Conservation (phyloP, 2,113 vertebrate species). For the Erythrolamprus reginae region DNA sequence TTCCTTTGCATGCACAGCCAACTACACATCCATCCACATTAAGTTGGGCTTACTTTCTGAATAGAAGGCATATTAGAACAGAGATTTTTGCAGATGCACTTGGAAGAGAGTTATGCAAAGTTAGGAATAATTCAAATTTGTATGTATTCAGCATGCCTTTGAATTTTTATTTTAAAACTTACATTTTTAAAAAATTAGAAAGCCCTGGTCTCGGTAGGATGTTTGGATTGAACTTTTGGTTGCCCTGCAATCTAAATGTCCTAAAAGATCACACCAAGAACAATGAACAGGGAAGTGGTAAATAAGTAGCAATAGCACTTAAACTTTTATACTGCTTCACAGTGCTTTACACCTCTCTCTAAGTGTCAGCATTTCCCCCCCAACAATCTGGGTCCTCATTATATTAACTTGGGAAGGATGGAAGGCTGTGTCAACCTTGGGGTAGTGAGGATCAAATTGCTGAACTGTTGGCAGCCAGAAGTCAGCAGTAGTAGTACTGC, state of each 20-base stretch:
- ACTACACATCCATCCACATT: neutral
- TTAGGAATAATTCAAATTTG: neutral
- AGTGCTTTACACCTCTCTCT: no score
- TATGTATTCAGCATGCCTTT: neutral
- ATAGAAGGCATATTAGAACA: neutral
- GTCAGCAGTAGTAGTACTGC: no score
- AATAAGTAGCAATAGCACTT: neutral
- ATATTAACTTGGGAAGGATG: no score
- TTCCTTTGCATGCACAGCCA: neutral
- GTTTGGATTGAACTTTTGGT: neutral
- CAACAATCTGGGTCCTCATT: no score
- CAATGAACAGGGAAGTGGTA: neutral
- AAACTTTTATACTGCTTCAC: no score
- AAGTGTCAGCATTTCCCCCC: no score
- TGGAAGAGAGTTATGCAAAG: neutral
- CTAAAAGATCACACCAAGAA: neutral
- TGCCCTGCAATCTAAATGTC: neutral
- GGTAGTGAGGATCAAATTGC: no score
- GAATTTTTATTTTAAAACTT: neutral
- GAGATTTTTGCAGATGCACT: neutral
- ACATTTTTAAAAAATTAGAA: neutral
- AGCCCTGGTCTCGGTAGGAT: neutral
- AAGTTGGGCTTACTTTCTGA: neutral
- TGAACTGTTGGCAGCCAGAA: no score
- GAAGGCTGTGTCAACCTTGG: no score